Evolutionary conservation across 1,140 invertebrate genomes (phyloP), one percentile per base, ranked within the genome.

Genomic region (Antheraea pernyi): DNA sequence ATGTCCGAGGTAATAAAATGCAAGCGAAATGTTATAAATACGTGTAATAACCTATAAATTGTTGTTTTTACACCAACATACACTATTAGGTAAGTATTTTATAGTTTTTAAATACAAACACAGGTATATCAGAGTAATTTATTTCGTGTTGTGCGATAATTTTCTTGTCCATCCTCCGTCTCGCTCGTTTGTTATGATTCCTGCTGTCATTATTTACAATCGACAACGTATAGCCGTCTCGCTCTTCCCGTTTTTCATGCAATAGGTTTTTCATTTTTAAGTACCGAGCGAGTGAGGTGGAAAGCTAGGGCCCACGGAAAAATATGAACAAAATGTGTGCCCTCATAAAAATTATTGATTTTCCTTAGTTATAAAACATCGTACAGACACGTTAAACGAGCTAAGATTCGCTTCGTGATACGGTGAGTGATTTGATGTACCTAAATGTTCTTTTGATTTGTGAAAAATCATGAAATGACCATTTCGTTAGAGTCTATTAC

Each of bases 341-440:
- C 84, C 84, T 86, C 88, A 89, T 61, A 61, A 91, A 88, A 89
- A 86, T 89, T 91, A 91, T 89, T 91, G 88, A 91, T 89, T 89
- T 89, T 89, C 83, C 85, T 83, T 86, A 53, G 46, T 53, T 53
- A 16, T 10, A 53, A 53, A 53, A 53, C 46, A 53, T 53, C 78
- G 80, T 18, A 37, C 36, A 63, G 61, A 37, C 37, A 63, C 7
- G 36, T 37, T 37, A 63, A n/a, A 37, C 30, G 22, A 30, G 61
- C 7, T 16, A 9, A 13, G 0, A 53, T 53, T 53, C 13, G 46
- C 16, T 16, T 53, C 46, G 16, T 53, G 11, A 16, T 16, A 53
- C 1, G 46, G 46, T 53, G 46, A 53, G 46, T 53, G 39, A 42
- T 7, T 8, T 42, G 16, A 6, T 13, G 13, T 53, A n/a, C n/a